phyloP scores from a whole-genome alignment of 2,113 vertebrate genomes.

The Neolamprologus devosi region DNA sequence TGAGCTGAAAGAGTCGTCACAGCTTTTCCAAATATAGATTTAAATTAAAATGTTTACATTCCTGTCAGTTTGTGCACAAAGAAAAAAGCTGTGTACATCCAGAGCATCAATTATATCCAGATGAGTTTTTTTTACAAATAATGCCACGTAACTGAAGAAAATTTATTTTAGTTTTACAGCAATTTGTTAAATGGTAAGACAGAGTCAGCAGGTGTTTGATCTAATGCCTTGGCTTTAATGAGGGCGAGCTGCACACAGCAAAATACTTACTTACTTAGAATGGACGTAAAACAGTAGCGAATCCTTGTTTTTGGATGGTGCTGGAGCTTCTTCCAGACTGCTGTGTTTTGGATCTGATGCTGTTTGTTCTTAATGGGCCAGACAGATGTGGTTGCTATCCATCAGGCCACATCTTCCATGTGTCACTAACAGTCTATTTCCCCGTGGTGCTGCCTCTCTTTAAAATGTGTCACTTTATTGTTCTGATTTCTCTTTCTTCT shows the following conservation, averaged over 20 bases:
- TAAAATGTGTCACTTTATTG: conserved; percentile 58
- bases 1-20: not conserved
- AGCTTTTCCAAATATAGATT: not conserved
- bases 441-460: conserved; percentile 39
- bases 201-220: not conserved
- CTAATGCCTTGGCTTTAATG: not conserved
- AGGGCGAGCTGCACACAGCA: not conserved
- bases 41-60: not conserved
- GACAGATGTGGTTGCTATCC: conserved; percentile 42
- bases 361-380: conserved; percentile 24
- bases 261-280: not conserved
- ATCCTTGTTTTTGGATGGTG: not conserved
- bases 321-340: not conserved
- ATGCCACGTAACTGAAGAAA: not conserved
- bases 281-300: not conserved
- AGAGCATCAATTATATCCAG: not conserved
- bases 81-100: not conserved
- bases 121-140: not conserved
- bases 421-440: conserved; percentile 28
- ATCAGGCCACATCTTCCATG: conserved; percentile 34
- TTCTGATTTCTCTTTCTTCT: conserved; percentile 47
- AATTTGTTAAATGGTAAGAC: not conserved
- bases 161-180: not conserved
- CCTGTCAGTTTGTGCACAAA: not conserved
- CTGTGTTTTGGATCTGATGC: not conserved